Percentiles rank a stretch among this genome's conserved stretches.
These are phyloP conservation scores for Gandaritis pyraliata DNA, from an alignment of 2,888 invertebrate species.

Conservation along the genomic window DNA sequence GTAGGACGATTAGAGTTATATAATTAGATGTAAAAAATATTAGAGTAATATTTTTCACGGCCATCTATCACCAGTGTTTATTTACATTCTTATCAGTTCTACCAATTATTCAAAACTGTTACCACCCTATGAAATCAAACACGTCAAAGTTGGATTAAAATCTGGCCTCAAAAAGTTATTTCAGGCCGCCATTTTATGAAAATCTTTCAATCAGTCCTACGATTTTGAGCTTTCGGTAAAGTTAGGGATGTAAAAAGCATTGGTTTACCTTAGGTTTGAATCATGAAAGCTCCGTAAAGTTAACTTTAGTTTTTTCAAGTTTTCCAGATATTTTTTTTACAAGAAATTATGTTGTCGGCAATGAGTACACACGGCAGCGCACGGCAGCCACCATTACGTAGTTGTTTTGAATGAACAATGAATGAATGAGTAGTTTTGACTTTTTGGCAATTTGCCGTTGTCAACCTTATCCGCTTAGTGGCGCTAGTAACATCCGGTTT, in stretches of 20 bases:
- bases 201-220: not conserved
- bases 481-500: conserved; percentile 42
- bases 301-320: conserved; percentile 62
- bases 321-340: conserved; percentile 61
- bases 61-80: conserved; percentile 37
- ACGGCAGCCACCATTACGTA: conserved; percentile 67
- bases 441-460: conserved; percentile 13
- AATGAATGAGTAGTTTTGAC: no score
- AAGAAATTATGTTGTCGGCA: conserved; percentile 79
- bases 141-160: conserved; percentile 5
- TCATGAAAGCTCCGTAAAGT: conserved; percentile 41
- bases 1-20: not conserved
- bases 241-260: not conserved
- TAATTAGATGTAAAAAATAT: not conserved
- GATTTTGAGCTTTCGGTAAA: not conserved
- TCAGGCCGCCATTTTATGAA: conserved; percentile 29
- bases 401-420: conserved; percentile 32
- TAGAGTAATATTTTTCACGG: not conserved
- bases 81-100: conserved; percentile 56
- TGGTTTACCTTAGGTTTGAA: conserved; percentile 55
- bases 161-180: not conserved
- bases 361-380: conserved; percentile 74
- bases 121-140: conserved; percentile 43
- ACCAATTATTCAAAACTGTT: conserved; percentile 45
- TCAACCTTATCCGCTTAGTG: conserved; percentile 10